phyloP scores from a whole-genome alignment of 1,140 invertebrate species.

The Cydia amplana region DNA sequence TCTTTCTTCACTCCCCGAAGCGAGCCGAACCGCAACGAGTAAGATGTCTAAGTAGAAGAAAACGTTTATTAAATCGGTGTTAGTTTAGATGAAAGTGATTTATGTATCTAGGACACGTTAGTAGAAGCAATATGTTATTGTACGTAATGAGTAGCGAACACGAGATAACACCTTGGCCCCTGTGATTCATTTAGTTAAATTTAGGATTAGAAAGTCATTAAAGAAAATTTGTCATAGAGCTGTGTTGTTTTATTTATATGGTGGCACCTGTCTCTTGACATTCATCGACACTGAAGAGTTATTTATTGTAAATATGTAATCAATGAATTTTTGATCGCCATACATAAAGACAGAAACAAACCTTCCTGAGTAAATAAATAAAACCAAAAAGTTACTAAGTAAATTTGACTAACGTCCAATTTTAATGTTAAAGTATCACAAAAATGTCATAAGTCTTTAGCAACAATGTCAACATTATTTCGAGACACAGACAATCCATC shows the following conservation, averaged over 20 bases:
- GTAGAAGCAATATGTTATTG: constrained; percentile 38
- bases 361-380: too few species aligned
- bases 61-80: constrained; percentile 46
- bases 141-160: constrained; percentile 46
- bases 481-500: too few species aligned
- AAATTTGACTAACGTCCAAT: not conserved
- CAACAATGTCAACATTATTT: constrained; percentile 5
- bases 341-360: too few species aligned
- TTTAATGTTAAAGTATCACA: constrained; percentile 9
- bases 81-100: constrained; percentile 41
- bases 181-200: constrained; percentile 76
- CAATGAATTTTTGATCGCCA: too few species aligned
- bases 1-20: constrained; percentile 3
- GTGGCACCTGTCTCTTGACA: not conserved
- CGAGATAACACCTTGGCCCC: constrained; percentile 71
- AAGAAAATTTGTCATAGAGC: constrained; percentile 64
- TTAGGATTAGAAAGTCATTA: constrained; percentile 72
- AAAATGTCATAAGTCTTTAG: constrained; percentile 20
- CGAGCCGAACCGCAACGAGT: constrained; percentile 16
- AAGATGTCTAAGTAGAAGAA: constrained; percentile 35
- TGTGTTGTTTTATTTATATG: constrained; percentile 25
- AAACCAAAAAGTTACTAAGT: too few species aligned
- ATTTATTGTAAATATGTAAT: too few species aligned
- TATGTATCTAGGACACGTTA: constrained; percentile 36
- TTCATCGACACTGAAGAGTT: too few species aligned